phyloP scores from a whole-genome alignment of 2,797 vertebrate species.

The Anniella stebbinsi region DNA sequence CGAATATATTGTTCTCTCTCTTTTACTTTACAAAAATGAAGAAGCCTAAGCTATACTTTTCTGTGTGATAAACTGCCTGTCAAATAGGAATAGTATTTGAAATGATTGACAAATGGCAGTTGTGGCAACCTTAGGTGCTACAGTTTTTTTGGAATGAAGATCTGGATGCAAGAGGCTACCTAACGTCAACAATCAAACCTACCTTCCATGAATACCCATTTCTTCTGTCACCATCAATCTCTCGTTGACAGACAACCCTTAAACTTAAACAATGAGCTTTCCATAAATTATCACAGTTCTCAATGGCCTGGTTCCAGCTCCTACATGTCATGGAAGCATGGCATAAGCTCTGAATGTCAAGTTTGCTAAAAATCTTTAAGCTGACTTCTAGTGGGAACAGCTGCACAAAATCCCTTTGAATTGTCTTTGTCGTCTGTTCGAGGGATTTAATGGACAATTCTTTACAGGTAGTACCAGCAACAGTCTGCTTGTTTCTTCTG shows the following conservation, averaged over 20 bases:
- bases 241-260: slow-evolving; percentile 81
- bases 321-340: slow-evolving; percentile 83
- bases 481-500: slow-evolving; percentile 44
- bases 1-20: background rate
- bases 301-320: slow-evolving; percentile 84
- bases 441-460: slow-evolving; percentile 35
- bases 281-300: slow-evolving; percentile 84
- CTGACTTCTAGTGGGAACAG: slow-evolving; percentile 85
- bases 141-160: background rate
- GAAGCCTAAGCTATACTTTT: background rate
- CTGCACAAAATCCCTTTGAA: slow-evolving; percentile 77
- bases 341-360: slow-evolving; percentile 86
- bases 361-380: slow-evolving; percentile 82
- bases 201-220: slow-evolving; percentile 90
- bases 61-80: background rate
- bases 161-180: background rate
- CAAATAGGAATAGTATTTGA: background rate
- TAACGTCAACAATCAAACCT: slow-evolving; percentile 17
- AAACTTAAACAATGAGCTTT: slow-evolving; percentile 82
- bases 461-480: slow-evolving; percentile 34
- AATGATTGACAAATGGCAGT: background rate
- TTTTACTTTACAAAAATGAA: background rate
- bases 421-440: slow-evolving; percentile 39
- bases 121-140: background rate
- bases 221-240: slow-evolving; percentile 84